A percentile compares a stretch with the other conserved stretches of the same genome.
phyloP scores from a whole-genome alignment of 2,888 invertebrate genomes.

The Pycnomerus fuliginosus region DNA sequence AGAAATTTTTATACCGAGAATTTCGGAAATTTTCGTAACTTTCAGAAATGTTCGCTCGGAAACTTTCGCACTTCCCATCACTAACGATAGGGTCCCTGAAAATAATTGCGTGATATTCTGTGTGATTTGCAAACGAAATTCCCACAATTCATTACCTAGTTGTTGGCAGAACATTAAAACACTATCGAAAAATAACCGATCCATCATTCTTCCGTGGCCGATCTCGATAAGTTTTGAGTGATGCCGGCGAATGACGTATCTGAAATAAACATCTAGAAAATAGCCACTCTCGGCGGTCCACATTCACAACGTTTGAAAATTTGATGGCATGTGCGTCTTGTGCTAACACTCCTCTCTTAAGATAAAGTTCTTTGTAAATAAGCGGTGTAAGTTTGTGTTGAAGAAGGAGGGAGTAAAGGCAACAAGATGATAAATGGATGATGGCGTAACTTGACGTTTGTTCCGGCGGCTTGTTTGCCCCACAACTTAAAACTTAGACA shows the following conservation, averaged over 20 bases:
- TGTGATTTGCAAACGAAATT: conserved; percentile 2
- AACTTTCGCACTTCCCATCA: not conserved
- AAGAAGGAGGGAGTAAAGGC: conserved; percentile 5
- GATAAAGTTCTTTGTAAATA: conserved; percentile 1
- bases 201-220: conserved; percentile 1
- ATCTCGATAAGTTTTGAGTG: conserved; percentile 4
- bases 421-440: conserved; percentile 16
- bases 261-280: not conserved
- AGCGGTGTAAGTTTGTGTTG: conserved; percentile 2
- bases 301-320: too few species aligned
- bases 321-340: too few species aligned
- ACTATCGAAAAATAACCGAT: conserved; percentile 2
- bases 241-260: conserved; percentile 1
- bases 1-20: not conserved
- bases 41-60: not conserved
- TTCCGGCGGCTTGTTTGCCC: conserved; percentile 15
- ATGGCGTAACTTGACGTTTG: conserved; percentile 14
- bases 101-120: not conserved
- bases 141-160: not conserved
- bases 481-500: conserved; percentile 17
- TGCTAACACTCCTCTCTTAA: too few species aligned
- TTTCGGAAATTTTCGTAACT: conserved; percentile 1
- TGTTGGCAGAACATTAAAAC: conserved; percentile 4
- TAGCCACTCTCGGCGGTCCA: too few species aligned
- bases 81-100: not conserved